Base-by-base conservation (phyloP, 2,113 vertebrate genomes). In the Dipodomys merriami region DNA sequence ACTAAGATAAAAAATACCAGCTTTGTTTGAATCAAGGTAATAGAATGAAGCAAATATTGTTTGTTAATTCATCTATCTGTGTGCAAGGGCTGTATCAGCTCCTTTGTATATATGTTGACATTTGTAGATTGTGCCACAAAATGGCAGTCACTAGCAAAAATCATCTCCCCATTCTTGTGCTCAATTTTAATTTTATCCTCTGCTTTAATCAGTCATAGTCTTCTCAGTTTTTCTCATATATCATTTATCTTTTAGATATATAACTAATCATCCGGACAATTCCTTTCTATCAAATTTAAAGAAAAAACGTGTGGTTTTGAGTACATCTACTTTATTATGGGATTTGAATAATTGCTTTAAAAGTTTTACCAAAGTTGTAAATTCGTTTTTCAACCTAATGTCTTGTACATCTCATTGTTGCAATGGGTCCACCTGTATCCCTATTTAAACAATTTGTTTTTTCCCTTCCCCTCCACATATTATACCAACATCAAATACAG, bases 291-390 rank as follows among this genome's bases (percentile, higher is more conserved):
- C 5, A 62, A 62, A 1, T 49, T 53, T 83, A 29, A 90, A 83
- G 29, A 83, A 94, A 86, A 78, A 33, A 49, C 82, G n/a, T 67
- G 35, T 68, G 39, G 39, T 91, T 76, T 86, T 62, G 62, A 91
- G 90, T 62, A 39, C 0, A 33, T 29, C 82, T 78, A 44, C 4
- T 44, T 15, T 84, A 65, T 9, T 68, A 67, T 76, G 4, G 3
- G 19, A n/a, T 6, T n/a, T 60, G 65, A 88, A 46, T 65, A 85
- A 30, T 46, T 76, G 9, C 18, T 77, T 39, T 27, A 18, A 82
- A 89, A 78, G 82, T 78, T 73, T 67, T 81, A 81, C 35, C 39
- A 69, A 72, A 39, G 39, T 39, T 39, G 39, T 39, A 39, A 39
- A 39, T 39, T 39, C 39, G 5, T 39, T 39, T 39, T 39, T 39